Evolutionary conservation across 1,140 invertebrate species (phyloP).

Genomic region (Saccostrea cuccullata): DNA sequence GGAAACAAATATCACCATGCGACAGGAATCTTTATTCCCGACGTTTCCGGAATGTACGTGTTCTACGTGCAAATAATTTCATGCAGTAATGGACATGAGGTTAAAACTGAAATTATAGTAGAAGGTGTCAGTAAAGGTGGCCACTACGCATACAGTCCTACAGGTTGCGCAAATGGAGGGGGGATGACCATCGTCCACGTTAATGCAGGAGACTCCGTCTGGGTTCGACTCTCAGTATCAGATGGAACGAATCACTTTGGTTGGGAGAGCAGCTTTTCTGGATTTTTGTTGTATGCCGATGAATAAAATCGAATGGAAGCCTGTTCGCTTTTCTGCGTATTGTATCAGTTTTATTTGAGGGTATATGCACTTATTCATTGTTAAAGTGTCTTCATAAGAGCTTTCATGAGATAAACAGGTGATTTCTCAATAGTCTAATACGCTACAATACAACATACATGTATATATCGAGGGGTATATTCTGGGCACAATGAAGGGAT

Average conservation of each 20-base stretch:
- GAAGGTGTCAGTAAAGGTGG: background rate
- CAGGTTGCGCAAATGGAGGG: background rate
- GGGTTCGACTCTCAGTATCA: background rate
- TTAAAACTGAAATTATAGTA: background rate
- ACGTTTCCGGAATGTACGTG: background rate
- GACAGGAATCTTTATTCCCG: background rate
- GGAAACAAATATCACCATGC: background rate
- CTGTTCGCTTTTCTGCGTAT: no score
- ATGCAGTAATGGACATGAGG: background rate
- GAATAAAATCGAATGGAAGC: background rate
- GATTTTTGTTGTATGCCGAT: background rate
- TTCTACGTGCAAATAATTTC: background rate
- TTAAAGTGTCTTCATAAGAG: no score
- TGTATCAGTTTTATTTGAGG: no score
- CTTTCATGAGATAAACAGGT: no score
- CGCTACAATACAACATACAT: no score
- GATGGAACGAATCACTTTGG: background rate
- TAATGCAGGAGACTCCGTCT: background rate
- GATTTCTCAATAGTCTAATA: no score
- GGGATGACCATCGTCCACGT: background rate
- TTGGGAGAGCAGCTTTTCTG: background rate
- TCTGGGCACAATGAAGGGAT: no score
- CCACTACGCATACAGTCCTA: background rate
- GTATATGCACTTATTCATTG: no score
- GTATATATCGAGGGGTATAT: no score